Base-by-base conservation (phyloP, 2,888 invertebrate species). In the Ceriagrion tenellum region DNA sequence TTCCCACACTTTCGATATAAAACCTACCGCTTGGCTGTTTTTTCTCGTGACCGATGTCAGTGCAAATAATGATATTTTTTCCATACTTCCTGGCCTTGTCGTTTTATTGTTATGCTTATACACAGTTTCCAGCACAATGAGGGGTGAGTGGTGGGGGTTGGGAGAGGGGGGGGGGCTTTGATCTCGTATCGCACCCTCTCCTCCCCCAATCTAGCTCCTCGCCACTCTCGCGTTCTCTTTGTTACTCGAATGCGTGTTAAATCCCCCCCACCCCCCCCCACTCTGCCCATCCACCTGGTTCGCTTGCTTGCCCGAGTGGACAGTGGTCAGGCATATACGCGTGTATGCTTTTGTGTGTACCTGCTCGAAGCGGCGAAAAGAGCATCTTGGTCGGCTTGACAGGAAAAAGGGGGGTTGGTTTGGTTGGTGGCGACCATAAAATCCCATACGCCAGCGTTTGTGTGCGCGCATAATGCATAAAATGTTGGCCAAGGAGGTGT, bases 11-110 rank as follows among this genome's bases (percentile, higher is more conserved):
- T 26, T 81, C 35, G 35, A 13, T n/a, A 16, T n/a, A 13, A 35
- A 23, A 30, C 35, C 81, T 1, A n/a, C 13, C 35, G 35, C 8
- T 23, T 35, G 16, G 47, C 47, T 81, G 18, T 35, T 16, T 81
- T 81, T 69, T 81, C 35, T 13, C 35, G 35, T 81, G 81, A 81
- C 81, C 35, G 10, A 12, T 35, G 81, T 81, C 26, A 26, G 81
- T 81, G 30, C 81, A 35, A 81, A 81, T 81, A 81, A 81, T 81
- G 26, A 35, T 0, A 26, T 93, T 93, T 93, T 93, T 93, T 93
- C 69, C 69, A 47, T 69, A 93, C 69, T 93, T 93, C 93, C 93
- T 93, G 93, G 47, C 69, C 69, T 93, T 74, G 69, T 91, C 35
- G 63, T 26, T 40, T 69, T 74, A 74, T 74, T 69, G 47, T 93